phyloP scores from a whole-genome alignment of 2,797 vertebrate genomes.

The Okamejei kenojei region DNA sequence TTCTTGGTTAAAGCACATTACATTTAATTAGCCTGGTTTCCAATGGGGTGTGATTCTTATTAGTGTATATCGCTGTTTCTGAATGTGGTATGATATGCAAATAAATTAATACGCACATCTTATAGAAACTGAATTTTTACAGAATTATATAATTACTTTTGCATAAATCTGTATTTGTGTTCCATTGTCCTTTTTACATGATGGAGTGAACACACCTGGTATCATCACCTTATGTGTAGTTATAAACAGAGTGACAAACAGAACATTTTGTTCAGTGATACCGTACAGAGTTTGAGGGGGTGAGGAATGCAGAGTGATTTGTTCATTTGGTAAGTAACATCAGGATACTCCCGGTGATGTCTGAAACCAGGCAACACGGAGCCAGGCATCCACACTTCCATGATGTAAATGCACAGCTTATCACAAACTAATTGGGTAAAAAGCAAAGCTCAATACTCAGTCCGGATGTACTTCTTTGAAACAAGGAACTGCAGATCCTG shows the following conservation, averaged over 20 bases:
- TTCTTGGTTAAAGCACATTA: too few relatives aligned
- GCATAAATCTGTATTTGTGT: background rate
- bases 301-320: background rate
- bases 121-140: too few relatives aligned
- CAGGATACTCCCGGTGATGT: background rate
- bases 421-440: too few relatives aligned
- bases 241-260: background rate
- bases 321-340: background rate
- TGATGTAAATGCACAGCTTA: background rate
- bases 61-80: too few relatives aligned
- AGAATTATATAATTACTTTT: background rate
- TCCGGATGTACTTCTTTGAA: too few relatives aligned
- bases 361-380: background rate
- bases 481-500: too few relatives aligned
- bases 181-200: background rate
- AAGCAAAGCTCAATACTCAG: too few relatives aligned
- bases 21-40: too few relatives aligned
- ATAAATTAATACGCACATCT: too few relatives aligned
- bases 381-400: background rate
- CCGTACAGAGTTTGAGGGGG: background rate
- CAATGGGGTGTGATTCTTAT: too few relatives aligned
- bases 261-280: background rate
- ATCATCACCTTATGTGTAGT: background rate
- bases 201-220: background rate
- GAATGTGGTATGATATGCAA: too few relatives aligned